Evolutionary conservation across 2,113 vertebrate genomes (phyloP).

Genomic region (Synchiropus splendidus): DNA sequence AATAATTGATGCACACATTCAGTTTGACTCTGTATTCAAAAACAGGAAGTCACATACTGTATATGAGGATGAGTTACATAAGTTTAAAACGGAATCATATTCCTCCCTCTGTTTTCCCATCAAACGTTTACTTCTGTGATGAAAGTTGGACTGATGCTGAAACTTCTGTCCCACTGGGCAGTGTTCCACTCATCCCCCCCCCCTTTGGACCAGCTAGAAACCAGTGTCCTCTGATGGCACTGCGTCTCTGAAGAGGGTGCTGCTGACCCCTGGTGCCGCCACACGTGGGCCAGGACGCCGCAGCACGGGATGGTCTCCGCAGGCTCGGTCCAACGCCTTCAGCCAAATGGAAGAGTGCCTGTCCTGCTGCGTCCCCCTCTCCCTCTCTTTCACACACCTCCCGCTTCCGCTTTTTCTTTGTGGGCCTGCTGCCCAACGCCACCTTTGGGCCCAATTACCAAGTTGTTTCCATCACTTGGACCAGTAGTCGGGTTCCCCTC

Average conservation of each 20-base stretch:
- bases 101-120: neutral
- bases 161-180: conserved; percentile 24
- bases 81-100: too few species aligned
- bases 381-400: conserved; percentile 7
- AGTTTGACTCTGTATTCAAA: too few species aligned
- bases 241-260: conserved; percentile 3
- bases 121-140: neutral
- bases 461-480: conserved; percentile 54
- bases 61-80: too few species aligned
- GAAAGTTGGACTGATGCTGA: conserved; percentile 6
- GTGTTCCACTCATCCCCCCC: conserved; percentile 2
- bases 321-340: conserved; percentile 55
- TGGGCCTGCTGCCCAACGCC: conserved; percentile 66
- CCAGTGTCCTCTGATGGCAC: neutral
- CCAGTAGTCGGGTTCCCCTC: conserved; percentile 37
- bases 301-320: conserved; percentile 15
- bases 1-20: too few species aligned
- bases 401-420: conserved; percentile 18
- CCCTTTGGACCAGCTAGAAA: neutral
- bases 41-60: too few species aligned
- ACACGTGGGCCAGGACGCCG: conserved; percentile 17
- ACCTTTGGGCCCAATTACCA: conserved; percentile 74
- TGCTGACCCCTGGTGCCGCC: conserved; percentile 29
- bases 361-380: conserved; percentile 15
- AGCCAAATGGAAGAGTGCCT: conserved; percentile 68